These are phyloP conservation scores for Agapornis roseicollis DNA, from an alignment of 2,113 vertebrate genomes.

Conservation along the genomic window DNA sequence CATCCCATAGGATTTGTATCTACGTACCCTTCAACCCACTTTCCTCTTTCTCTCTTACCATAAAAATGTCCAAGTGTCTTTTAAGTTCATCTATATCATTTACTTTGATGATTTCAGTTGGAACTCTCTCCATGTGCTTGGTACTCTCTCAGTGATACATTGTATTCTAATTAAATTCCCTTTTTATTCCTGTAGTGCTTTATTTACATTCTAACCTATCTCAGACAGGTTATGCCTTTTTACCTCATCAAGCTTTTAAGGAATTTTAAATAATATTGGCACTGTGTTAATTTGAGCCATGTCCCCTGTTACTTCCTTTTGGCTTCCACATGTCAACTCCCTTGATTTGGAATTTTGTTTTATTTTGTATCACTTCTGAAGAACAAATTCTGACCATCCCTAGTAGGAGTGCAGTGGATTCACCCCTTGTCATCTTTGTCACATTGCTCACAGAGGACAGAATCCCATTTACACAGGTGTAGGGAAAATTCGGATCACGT, in stretches of 20 bases:
- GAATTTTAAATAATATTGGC: not conserved
- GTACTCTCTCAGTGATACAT: not conserved
- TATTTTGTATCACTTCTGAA: not conserved
- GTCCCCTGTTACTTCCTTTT: not conserved
- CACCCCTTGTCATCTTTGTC: not conserved
- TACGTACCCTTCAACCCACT: not conserved
- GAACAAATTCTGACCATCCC: not conserved
- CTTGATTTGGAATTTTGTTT: not conserved
- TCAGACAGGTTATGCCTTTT: not conserved
- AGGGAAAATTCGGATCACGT: not conserved
- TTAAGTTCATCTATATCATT: not conserved
- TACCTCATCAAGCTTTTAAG: not conserved
- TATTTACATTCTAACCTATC: not conserved
- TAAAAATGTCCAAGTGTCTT: conserved; percentile 22
- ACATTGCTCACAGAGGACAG: not conserved
- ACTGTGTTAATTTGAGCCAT: not conserved
- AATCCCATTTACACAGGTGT: not conserved
- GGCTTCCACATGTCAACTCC: not conserved
- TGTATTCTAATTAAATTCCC: not conserved
- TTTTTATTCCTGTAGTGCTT: not conserved
- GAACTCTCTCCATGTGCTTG: not conserved
- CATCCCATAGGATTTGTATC: not conserved
- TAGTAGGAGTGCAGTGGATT: not conserved
- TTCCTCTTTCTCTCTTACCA: not conserved
- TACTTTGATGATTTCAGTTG: conserved; percentile 15